Evolutionary conservation across 2,888 invertebrate species (phyloP), one percentile per base, ranked within the genome.

Genomic region (Dryococelus australis): DNA sequence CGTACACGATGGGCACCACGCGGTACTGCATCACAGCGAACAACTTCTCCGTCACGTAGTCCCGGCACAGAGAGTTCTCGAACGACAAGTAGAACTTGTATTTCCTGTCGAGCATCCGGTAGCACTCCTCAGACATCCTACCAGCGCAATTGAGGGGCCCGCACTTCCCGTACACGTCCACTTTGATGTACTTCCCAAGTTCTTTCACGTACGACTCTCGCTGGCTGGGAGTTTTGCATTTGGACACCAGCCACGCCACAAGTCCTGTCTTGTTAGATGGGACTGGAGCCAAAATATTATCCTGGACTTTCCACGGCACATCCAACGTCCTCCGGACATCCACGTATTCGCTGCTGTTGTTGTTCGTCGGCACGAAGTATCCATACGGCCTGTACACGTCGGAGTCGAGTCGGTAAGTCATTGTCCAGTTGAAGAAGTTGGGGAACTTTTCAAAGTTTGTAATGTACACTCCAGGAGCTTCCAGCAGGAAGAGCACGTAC

Each of bases 331-430:
- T 26, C 6, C 24, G 24, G 78, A 78, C 12, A 4, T 28, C 80
- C 26, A 26, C 10, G 28, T 24, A 24, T 16, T 8, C 28, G n/a
- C 35, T 47, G 47, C 0, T 47, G 47, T 47, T 47, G 35, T 35
- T 35, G 47, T 53, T 27, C 13, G 16, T 28, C n/a, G 85, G 84
- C 51, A 90, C 79, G 13, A 94, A 87, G 13, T 90, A 93, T 0
- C 95, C 96, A 87, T 96, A 95, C 0, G 95, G 95, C 6, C 95
- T 95, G 0, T 95, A 95, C n/a, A 96, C 93, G 89, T 96, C 95
- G 3, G 95, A 93, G 89, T 94, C 94, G 91, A 92, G 93, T 88
- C 94, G 92, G 91, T 95, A 96, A 2, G 94, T 94, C 95, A 96
- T 95, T 0, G 95, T 95, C 95, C 96, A 96, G 91, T 96, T 96